Evolutionary conservation across 2,888 invertebrate genomes (phyloP).

Genomic region (Drosophila prostipennis): DNA sequence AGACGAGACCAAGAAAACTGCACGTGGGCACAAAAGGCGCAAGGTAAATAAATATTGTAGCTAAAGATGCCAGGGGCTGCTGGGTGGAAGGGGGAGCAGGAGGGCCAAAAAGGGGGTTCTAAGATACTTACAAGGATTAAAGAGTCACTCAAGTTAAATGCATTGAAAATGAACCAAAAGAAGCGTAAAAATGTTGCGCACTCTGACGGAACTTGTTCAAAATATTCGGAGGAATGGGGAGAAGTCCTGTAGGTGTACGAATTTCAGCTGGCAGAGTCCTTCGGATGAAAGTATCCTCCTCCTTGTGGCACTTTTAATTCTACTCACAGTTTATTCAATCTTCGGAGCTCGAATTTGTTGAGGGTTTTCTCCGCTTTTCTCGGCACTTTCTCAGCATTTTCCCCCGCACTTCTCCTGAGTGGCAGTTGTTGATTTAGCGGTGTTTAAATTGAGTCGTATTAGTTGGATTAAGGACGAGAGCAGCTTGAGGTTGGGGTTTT

Average conservation of each 20-base stretch:
- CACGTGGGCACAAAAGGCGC: slow-evolving; percentile 80
- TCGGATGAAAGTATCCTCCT: slow-evolving; percentile 9
- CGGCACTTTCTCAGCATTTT: slow-evolving; percentile 16
- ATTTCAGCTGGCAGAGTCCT: slow-evolving; percentile 40
- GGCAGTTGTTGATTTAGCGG: slow-evolving; percentile 79
- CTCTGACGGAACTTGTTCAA: slow-evolving; percentile 61
- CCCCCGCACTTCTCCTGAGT: slow-evolving; percentile 56
- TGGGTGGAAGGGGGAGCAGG: background rate
- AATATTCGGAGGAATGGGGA: background rate
- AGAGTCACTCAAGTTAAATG: slow-evolving; percentile 84
- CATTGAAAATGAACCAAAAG: slow-evolving; percentile 82
- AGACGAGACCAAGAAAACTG: slow-evolving; percentile 44
- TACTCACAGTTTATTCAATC: slow-evolving; percentile 81
- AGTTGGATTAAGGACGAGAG: slow-evolving; percentile 66
- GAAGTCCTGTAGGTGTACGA: slow-evolving; percentile 35
- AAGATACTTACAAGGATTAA: slow-evolving; percentile 83
- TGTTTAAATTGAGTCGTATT: slow-evolving; percentile 78
- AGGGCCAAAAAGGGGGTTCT: slow-evolving; percentile 41
- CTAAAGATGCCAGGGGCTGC: slow-evolving; percentile 53
- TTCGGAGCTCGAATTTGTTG: slow-evolving; percentile 72
- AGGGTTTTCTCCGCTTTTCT: slow-evolving; percentile 34
- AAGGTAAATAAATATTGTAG: slow-evolving; percentile 82
- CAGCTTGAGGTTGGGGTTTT: slow-evolving; percentile 57
- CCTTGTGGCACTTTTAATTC: slow-evolving; percentile 73
- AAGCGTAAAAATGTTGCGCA: slow-evolving; percentile 76